phyloP scores from a whole-genome alignment of 2,888 invertebrate genomes.

The Caenorhabditis wallacei region DNA sequence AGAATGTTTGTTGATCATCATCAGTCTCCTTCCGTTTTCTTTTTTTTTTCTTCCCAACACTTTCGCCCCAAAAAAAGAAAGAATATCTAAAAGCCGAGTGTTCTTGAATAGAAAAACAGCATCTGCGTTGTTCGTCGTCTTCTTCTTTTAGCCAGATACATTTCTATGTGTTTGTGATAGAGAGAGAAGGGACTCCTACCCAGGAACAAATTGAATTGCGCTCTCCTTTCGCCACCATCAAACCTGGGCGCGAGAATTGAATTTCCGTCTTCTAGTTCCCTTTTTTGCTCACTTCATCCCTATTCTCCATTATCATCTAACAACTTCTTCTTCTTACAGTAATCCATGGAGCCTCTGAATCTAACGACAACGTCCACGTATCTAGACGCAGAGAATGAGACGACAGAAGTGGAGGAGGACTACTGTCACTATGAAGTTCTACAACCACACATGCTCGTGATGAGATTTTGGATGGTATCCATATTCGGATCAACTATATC shows the following conservation, averaged over 20 bases:
- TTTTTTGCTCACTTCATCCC: background rate
- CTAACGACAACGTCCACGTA: slow-evolving; percentile 1
- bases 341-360: slow-evolving; percentile 29
- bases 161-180: slow-evolving; percentile 20
- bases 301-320: background rate
- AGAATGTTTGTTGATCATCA: slow-evolving; percentile 32
- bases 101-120: background rate
- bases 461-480: slow-evolving; percentile 79
- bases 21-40: slow-evolving; percentile 7
- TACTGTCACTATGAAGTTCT: slow-evolving; percentile 65
- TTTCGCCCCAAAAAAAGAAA: slow-evolving; percentile 15
- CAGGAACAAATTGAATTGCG: slow-evolving; percentile 46
- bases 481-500: slow-evolving; percentile 78
- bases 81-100: slow-evolving; percentile 37
- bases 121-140: background rate
- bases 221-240: slow-evolving; percentile 3
- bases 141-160: slow-evolving; percentile 27
- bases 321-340: background rate
- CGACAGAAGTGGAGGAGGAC: slow-evolving; percentile 21
- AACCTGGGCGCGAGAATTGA: slow-evolving; percentile 47
- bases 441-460: slow-evolving; percentile 67
- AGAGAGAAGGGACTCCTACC: background rate
- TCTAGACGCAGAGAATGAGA: slow-evolving; percentile 10
- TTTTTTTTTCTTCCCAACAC: slow-evolving; percentile 24
- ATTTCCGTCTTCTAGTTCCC: slow-evolving; percentile 21